Conservation (phyloP, 2,888 invertebrate genomes). For the Trichacis sp. region DNA sequence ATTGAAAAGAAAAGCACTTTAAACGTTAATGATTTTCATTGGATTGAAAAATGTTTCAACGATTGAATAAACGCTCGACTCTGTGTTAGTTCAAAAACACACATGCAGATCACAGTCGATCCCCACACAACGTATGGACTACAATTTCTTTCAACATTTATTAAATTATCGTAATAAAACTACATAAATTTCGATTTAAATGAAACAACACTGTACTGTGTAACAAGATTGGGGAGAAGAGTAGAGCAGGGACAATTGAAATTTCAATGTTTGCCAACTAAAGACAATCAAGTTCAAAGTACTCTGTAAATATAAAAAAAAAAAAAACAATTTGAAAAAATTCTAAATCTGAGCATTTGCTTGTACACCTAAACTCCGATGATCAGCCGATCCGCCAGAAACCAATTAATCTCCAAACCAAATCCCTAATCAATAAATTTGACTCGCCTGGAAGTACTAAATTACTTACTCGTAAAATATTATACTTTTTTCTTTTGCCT, state of each 20-base stretch:
- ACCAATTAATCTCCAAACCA: background rate
- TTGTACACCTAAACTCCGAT: background rate
- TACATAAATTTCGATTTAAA: slow-evolving; percentile 8
- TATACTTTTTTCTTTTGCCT: slow-evolving; percentile 5
- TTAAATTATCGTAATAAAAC: slow-evolving; percentile 8
- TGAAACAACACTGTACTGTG: slow-evolving; percentile 7
- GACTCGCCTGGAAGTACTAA: slow-evolving; percentile 2
- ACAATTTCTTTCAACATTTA: slow-evolving; percentile 8
- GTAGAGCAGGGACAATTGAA: slow-evolving; percentile 1
- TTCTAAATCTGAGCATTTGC: background rate
- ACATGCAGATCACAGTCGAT: slow-evolving; percentile 3
- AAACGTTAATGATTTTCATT: too few relatives aligned
- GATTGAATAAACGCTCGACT: background rate
- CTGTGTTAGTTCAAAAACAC: background rate
- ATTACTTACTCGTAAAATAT: slow-evolving; percentile 7
- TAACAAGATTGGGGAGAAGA: slow-evolving; percentile 10
- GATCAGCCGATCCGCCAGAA: background rate
- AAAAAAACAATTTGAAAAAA: slow-evolving; percentile 4
- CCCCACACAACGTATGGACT: slow-evolving; percentile 6
- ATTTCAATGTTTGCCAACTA: background rate
- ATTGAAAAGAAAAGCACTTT: too few relatives aligned
- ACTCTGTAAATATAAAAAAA: too few relatives aligned
- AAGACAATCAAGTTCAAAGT: too few relatives aligned
- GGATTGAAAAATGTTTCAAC: too few relatives aligned
- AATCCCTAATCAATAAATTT: background rate